Percentiles rank a stretch among this genome's conserved stretches.
These are phyloP conservation scores for Drosophila arawakana DNA, from an alignment of 1,140 invertebrate genomes.

Conservation along the genomic window DNA sequence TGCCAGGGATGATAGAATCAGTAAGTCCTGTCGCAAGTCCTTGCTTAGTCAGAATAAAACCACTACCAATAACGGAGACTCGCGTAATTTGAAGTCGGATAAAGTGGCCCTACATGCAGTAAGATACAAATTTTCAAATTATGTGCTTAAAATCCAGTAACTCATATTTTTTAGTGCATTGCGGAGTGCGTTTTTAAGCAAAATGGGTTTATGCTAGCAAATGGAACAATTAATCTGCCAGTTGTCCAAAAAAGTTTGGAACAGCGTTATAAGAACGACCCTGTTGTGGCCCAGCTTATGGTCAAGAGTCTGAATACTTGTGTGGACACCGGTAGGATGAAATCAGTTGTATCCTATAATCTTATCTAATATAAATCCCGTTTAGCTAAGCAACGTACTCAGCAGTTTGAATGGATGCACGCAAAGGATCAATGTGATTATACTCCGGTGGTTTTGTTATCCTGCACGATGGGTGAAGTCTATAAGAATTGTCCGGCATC, in stretches of 20 bases:
- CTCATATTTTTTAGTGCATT: constrained; percentile 47
- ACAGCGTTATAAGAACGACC: constrained; percentile 54
- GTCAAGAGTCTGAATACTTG: constrained; percentile 44
- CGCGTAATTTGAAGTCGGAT: constrained; percentile 44
- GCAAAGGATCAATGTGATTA: constrained; percentile 57
- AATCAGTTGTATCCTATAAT: background rate
- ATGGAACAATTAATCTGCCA: constrained; percentile 47
- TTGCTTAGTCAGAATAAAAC: constrained; percentile 33
- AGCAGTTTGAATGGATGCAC: constrained; percentile 60
- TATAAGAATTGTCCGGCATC: constrained; percentile 57
- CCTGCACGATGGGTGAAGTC: constrained; percentile 61
- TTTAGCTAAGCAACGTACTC: constrained; percentile 38
- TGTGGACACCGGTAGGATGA: constrained; percentile 38
- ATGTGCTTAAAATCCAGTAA: background rate
- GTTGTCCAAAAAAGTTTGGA: constrained; percentile 42
- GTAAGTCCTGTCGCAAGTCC: constrained; percentile 50
- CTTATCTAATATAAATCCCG: background rate
- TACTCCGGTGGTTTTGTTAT: constrained; percentile 52
- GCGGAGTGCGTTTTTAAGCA: constrained; percentile 57
- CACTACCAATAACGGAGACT: constrained; percentile 29
- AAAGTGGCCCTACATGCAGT: constrained; percentile 64
- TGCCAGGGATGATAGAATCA: constrained; percentile 47
- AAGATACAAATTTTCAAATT: background rate
- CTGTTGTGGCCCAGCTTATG: constrained; percentile 38
- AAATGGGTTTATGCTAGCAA: constrained; percentile 41